Base-by-base conservation (phyloP, 2,888 invertebrate species). In the Timema cristinae region DNA sequence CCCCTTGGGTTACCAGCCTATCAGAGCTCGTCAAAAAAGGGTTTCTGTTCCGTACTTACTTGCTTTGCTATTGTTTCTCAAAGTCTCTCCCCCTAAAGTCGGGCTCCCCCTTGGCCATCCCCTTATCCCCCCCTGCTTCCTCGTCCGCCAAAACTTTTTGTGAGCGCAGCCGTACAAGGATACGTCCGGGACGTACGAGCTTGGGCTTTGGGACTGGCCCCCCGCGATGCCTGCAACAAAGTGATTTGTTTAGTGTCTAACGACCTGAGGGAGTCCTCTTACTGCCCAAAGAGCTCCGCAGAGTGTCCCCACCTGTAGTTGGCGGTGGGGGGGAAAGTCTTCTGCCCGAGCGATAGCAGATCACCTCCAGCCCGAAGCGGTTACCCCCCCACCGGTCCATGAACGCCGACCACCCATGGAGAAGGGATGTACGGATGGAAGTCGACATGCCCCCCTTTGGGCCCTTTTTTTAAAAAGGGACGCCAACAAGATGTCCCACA, bases 61-160 rank as follows among this genome's bases (percentile, higher is more conserved):
- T 79, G 76, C 79, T 79, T 32, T 79, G 78, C 75, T 79, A 80
- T 72, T 80, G 79, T 49, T 78, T 77, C 52, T 78, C 78, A 74
- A 80, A 78, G 50, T 80, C 79, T 54, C 77, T 70, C 4, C 80
- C 80, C 11, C 78, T 67, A 70, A 80, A 80, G 69, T 79, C 79
- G 13, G 73, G 66, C 56, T 80, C 80, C 67, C 76, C 75, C 51
- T 79, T 79, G 0, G 73, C 74, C 74, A 80, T 73, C 7, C 75
- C 75, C 50, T 73, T 72, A 71, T 78, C 78, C 73, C 80, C 80
- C 0, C 80, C 80, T 7, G 79, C 79, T 49, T 78, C 77, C 10
- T 74, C 73, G 71, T 80, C 79, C 2, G 79, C 78, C 48, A 78
- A 78, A 72, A 80, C 79, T 73, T 77, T 76, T 54, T 77, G 75